Evolutionary conservation across 2,888 invertebrate species (phyloP).

Genomic region (Stenodera caucasica): DNA sequence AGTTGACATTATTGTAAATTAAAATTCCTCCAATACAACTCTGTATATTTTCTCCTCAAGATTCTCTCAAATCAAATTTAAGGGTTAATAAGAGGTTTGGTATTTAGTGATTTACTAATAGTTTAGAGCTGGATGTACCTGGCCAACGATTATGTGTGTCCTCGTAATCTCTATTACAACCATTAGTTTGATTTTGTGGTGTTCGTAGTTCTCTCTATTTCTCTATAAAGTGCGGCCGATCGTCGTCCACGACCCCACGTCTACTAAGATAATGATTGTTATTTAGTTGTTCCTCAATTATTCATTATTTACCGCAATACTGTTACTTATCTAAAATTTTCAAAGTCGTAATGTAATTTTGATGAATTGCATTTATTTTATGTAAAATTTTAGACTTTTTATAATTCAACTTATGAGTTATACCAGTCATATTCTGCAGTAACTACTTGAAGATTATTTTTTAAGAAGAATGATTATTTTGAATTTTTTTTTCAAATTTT

Average conservation of each 20-base stretch:
- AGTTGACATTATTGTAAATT: no score
- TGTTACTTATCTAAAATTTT: slow-evolving; percentile 37
- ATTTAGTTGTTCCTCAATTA: slow-evolving; percentile 52
- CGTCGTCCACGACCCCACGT: slow-evolving; percentile 44
- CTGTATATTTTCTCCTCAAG: no score
- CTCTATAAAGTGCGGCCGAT: slow-evolving; percentile 30
- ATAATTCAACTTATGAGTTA: not conserved
- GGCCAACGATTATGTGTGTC: slow-evolving; percentile 47
- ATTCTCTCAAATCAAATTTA: no score
- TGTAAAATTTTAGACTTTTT: not conserved
- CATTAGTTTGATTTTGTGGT: slow-evolving; percentile 45
- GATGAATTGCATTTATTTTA: not conserved
- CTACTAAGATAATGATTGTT: slow-evolving; percentile 52
- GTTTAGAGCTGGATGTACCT: not conserved
- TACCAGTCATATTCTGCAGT: not conserved
- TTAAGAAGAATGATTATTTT: not conserved
- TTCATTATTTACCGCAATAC: slow-evolving; percentile 53
- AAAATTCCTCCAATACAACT: no score
- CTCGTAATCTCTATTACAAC: slow-evolving; percentile 52
- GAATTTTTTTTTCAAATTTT: not conserved
- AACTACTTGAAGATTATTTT: not conserved
- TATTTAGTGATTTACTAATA: not conserved
- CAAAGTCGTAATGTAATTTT: not conserved
- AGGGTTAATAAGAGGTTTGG: not conserved
- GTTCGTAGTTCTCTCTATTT: slow-evolving; percentile 22